phyloP scores from a whole-genome alignment of 2,888 invertebrate genomes.

The Caprella mutica region DNA sequence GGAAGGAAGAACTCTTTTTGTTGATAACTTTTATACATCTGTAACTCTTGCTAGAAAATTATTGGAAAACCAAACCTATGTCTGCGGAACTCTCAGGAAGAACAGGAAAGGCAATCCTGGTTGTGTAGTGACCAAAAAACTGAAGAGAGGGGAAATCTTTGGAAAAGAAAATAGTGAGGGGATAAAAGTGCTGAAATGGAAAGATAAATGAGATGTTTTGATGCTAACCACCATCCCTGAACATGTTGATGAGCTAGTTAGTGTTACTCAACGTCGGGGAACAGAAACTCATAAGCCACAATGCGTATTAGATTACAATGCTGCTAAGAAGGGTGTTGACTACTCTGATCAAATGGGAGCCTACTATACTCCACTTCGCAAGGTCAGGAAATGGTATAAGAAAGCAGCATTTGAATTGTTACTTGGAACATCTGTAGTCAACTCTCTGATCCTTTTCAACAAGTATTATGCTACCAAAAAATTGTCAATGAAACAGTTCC shows the following conservation, averaged over 20 bases:
- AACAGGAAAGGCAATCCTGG: slow-evolving; percentile 7
- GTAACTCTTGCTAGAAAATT: slow-evolving; percentile 9
- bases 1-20: slow-evolving; percentile 2
- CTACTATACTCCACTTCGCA: slow-evolving; percentile 12
- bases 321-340: slow-evolving; percentile 18
- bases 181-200: slow-evolving; percentile 12
- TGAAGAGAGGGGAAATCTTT: slow-evolving; percentile 13
- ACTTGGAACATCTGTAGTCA: too few relatives aligned
- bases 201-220: slow-evolving; percentile 18
- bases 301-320: slow-evolving; percentile 16
- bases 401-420: too few relatives aligned
- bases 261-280: slow-evolving; percentile 5
- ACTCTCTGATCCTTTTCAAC: too few relatives aligned
- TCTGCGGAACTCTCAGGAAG: slow-evolving; percentile 13
- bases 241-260: slow-evolving; percentile 7
- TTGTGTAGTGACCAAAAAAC: slow-evolving; percentile 7
- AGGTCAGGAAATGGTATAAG: too few relatives aligned
- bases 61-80: slow-evolving; percentile 9
- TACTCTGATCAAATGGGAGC: slow-evolving; percentile 18
- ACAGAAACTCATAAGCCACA: slow-evolving; percentile 13
- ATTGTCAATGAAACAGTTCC: too few relatives aligned
- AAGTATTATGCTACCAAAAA: too few relatives aligned
- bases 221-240: slow-evolving; percentile 14
- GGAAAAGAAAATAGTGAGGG: not conserved
- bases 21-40: not conserved